Base-by-base conservation (phyloP, 2,888 invertebrate species). In the Lydus trimaculatus region DNA sequence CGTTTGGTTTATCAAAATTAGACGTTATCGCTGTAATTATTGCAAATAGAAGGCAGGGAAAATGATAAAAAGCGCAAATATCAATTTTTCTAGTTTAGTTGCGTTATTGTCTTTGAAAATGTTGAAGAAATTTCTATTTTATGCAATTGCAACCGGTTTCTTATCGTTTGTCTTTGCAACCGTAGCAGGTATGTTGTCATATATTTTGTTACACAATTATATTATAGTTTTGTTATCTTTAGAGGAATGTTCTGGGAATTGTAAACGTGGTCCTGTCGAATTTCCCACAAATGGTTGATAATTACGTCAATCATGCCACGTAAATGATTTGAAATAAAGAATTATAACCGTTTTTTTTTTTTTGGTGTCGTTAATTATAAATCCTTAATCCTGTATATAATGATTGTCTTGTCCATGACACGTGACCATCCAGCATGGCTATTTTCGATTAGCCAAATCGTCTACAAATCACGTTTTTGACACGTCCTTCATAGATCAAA, bases 391-490 rank as follows among this genome's bases (percentile, higher is more conserved):
- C 43, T 43, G 6, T n/a, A 2, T 28, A 28, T 2, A n/a, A 17
- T 20, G 48, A 48, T 48, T 9, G 0, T 2, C 2, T 48, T 20
- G 9, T 48, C 20, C 8, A 48, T 9, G 66, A 64, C 73, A 73
- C 73, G 73, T 73, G 73, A 65, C 73, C 73, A 69, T 64, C 64
- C 61, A 20, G 9, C 66, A 66, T 73, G 77, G 75, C 67, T 75
- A 75, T 66, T 70, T 63, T 70, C 71, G 63, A 77, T 77, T 77
- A 73, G 75, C 77, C 69, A 77, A 77, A 77, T 77, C 74, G 70
- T 63, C 61, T 31, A 31, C 63, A 69, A 72, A 73, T 71, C 77
- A 77, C 77, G 77, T 72, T 66, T 59, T 61, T 52, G 65, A 60
- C 52, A 61, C 23, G 36, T 36, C 28, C 58, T 48, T 43, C 20